Evolutionary conservation across 2,888 invertebrate species (phyloP), one percentile per base, ranked within the genome.

Genomic region (Chymomyza procnemis): DNA sequence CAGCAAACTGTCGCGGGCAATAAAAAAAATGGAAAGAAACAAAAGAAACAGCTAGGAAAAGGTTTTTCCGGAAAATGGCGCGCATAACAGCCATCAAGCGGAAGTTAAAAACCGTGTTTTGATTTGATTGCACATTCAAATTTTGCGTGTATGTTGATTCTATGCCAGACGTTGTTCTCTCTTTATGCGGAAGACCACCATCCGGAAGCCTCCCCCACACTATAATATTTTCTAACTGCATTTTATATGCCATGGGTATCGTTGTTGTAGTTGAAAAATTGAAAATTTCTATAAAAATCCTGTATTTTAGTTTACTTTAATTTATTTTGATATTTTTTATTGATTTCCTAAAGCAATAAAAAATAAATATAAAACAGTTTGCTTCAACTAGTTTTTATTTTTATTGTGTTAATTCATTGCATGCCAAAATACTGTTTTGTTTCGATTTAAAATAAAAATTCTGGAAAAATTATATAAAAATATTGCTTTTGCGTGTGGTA

Each of bases 91-190:
- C 78, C 80, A 61, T 81, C 81, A 72, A 84, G 81, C 84, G 82
- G 82, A 83, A 83, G 82, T 79, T 86, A 84, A 80, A 82, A 84
- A 78, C 81, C 84, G 79, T 83, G 79, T 79, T 83, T 84, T 83
- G 86, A 83, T 83, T 84, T 85, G 86, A 83, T 84, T 83, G 81
- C 74, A 77, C 84, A 80, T 75, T 67, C 81, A 77, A 83, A 85
- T 48, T 60, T 46, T 60, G 21, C 41, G 48, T 56, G 26, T 14
- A 3, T 56, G 34, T 41, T 41, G 34, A 41, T 41, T 41, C 34
- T 41, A 41, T 41, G 34, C 12, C 34, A 41, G 12, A 41, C 34
- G 34, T 5, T 41, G 34, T 1, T 41, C 34, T 41, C 3, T 41
- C 34, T 41, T 2, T 41, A 12, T 41, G 12, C 34, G 12, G 3